Evolutionary conservation across 2,888 invertebrate species (phyloP), one percentile per base, ranked within the genome.

Genomic region (Drosophila meridionalis): DNA sequence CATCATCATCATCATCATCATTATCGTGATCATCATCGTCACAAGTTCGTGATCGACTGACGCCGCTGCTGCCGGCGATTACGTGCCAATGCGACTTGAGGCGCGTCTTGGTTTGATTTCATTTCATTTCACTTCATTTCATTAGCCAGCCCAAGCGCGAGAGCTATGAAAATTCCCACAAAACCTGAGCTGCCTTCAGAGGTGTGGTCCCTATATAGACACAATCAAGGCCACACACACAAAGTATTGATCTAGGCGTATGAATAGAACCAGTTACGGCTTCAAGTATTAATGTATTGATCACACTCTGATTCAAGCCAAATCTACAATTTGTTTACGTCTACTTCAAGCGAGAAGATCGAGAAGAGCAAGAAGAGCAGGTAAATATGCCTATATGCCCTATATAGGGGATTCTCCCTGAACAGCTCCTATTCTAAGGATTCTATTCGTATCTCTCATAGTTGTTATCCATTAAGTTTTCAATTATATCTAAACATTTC

Each of bases 81-180:
- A 74, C 72, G 66, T 76, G 78, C 52, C 36, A 61, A 34, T 53
- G 60, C 36, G 47, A 70, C n/a, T 50, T 20, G 53, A 61, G 72
- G 73, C 60, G 63, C 50, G 78, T 56, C 69, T 61, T 36, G 20
- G 28, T 34, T 58, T 57, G 20, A 34, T 67, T 64, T 30, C n/a
- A 53, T 40, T 50, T 32, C 60, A 70, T 71, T 53, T 34, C 32
- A 61, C 69, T 70, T 34, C 14, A 48, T 40, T 58, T 30, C 60
- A 69, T 61, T 71, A 71, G 30, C 26, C 52, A 71, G 45, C 53
- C 34, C 28, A 34, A 52, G 20, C 56, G 14, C 14, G 40, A 38
- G 7, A 20, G 48, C 53, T 45, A 38, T 34, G 12, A 42, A 57
- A 64, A 67, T 36, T 12, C 55, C 34, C 43, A 69, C 69, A 68